phyloP scores from a whole-genome alignment of 2,797 vertebrate species.

The Gallinago nigripennis region DNA sequence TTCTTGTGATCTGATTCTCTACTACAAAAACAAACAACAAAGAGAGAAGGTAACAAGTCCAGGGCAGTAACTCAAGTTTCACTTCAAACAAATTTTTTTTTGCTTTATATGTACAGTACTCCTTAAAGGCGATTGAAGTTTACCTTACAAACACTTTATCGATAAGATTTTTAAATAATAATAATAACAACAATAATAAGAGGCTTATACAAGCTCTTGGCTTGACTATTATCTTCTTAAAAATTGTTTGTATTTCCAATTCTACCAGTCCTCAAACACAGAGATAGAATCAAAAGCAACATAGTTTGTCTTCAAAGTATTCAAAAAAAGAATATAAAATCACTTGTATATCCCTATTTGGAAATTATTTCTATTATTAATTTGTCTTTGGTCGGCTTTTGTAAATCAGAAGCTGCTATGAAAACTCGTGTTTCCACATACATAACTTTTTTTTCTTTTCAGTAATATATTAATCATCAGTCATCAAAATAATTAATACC shows the following conservation, averaged over 20 bases:
- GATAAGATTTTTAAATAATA: neutral
- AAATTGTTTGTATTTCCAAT: neutral
- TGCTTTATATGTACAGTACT: neutral
- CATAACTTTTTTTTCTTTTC: neutral
- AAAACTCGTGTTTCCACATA: neutral
- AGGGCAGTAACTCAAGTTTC: neutral
- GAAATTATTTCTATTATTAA: neutral
- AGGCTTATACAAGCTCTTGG: neutral
- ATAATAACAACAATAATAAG: neutral
- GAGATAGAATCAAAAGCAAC: neutral
- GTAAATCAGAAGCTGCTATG: neutral
- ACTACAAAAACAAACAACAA: neutral
- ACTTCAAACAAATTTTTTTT: neutral
- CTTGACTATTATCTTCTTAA: neutral
- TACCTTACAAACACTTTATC: neutral
- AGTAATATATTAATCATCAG: neutral
- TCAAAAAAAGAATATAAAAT: neutral
- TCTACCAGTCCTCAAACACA: neutral
- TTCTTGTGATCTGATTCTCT: neutral
- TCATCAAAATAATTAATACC: conserved; percentile 8
- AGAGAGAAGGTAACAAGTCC: neutral
- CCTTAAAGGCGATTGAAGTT: neutral
- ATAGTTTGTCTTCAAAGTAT: neutral
- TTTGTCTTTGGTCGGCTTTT: neutral
- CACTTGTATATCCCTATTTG: neutral